A percentile compares a stretch with the other conserved stretches of the same genome.
Conservation (phyloP, 2,113 vertebrate genomes). For the Lethenteron reissneri region DNA sequence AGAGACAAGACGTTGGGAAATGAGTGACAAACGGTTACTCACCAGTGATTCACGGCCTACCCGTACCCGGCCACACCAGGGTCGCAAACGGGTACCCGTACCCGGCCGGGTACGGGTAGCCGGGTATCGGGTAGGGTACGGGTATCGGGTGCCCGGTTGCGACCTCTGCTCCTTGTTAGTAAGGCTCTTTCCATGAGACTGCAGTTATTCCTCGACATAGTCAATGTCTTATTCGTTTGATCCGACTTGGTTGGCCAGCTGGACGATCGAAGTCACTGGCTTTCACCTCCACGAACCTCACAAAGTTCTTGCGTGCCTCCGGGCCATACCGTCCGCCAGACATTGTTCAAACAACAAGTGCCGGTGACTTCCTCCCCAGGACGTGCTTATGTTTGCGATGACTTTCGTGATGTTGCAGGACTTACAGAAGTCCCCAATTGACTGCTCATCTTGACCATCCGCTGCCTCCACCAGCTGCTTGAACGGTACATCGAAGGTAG, state of each 20-base stretch:
- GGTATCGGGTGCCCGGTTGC: too few species aligned
- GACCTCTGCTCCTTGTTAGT: background rate
- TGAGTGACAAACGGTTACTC: too few species aligned
- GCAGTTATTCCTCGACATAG: background rate
- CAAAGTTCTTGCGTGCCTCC: background rate
- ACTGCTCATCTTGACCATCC: background rate
- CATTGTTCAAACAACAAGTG: background rate
- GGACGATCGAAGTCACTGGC: background rate
- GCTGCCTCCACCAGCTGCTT: background rate
- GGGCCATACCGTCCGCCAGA: background rate
- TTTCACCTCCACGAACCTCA: background rate
- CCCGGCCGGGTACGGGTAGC: too few species aligned
- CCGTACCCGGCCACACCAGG: too few species aligned
- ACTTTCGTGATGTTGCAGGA: background rate
- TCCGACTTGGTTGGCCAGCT: background rate
- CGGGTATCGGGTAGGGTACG: too few species aligned
- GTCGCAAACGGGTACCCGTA: too few species aligned
- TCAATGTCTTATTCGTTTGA: background rate
- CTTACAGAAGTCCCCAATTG: constrained; percentile 1
- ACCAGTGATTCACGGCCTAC: too few species aligned
- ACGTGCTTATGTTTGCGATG: background rate
- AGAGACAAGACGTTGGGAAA: too few species aligned
- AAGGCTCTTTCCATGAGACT: background rate
- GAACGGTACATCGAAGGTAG: background rate
- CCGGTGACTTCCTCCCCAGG: background rate